A percentile compares a stretch with the other conserved stretches of the same genome.
phyloP scores from a whole-genome alignment of 2,113 vertebrate genomes.

The Corythaixoides concolor region DNA sequence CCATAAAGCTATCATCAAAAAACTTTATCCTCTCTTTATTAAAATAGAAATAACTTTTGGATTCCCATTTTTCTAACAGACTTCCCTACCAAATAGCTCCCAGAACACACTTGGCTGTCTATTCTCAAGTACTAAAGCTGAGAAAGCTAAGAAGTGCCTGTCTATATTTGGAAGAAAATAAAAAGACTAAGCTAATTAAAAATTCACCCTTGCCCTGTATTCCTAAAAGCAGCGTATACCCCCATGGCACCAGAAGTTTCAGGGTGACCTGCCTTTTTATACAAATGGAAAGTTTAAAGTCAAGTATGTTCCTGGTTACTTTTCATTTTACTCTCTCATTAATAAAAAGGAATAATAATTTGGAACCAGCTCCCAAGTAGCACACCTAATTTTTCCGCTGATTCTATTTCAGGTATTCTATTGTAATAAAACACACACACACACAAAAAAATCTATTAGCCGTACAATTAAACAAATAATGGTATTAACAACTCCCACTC shows the following conservation, averaged over 20 bases:
- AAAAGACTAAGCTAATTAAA: neutral
- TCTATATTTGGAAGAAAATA: conserved; percentile 7
- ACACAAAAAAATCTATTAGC: neutral
- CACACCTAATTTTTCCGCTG: neutral
- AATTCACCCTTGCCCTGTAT: conserved; percentile 1
- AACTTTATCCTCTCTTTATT: conserved; percentile 5
- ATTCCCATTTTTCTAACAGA: neutral
- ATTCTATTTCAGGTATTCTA: neutral
- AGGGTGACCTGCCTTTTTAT: neutral
- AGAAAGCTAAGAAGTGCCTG: neutral
- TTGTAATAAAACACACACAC: neutral
- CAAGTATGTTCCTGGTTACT: neutral
- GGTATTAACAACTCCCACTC: conserved; percentile 55
- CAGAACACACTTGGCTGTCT: neutral
- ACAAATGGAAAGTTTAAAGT: neutral
- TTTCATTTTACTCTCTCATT: neutral
- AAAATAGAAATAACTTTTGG: neutral
- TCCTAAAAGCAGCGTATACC: neutral
- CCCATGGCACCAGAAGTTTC: neutral
- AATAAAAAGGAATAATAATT: neutral
- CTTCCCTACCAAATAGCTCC: neutral
- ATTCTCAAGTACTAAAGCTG: neutral
- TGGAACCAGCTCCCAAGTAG: neutral
- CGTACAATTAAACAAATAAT: conserved; percentile 55
- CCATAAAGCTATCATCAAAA: neutral